These are phyloP conservation scores for Hirudo medicinalis DNA, from an alignment of 1,140 invertebrate species.

Conservation along the genomic window DNA sequence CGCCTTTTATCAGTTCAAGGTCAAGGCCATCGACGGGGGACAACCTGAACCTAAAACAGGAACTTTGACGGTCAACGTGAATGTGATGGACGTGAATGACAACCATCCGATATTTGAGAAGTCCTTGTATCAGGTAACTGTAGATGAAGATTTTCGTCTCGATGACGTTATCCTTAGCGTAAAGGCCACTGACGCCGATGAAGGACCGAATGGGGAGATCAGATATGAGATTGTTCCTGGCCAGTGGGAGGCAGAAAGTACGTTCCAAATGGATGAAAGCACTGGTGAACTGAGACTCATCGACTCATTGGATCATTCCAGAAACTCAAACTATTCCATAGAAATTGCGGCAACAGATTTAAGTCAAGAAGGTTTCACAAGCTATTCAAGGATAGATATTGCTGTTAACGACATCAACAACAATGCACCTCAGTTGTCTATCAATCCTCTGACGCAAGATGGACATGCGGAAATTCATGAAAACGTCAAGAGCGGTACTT, in stretches of 20 bases:
- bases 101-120: constrained; percentile 45
- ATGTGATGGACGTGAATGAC: constrained; percentile 69
- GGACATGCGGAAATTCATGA: constrained; percentile 4
- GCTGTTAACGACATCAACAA: constrained; percentile 21
- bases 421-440: constrained; percentile 14
- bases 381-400: not conserved
- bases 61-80: constrained; percentile 64
- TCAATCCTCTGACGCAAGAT: constrained; percentile 7
- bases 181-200: not conserved
- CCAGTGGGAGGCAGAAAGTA: constrained; percentile 19
- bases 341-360: constrained; percentile 29
- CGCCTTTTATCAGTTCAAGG: constrained; percentile 59
- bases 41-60: constrained; percentile 64
- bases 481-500: not conserved
- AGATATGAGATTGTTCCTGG: constrained; percentile 41
- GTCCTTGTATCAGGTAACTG: constrained; percentile 16
- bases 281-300: constrained; percentile 26
- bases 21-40: constrained; percentile 77
- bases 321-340: constrained; percentile 27
- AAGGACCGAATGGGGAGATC: constrained; percentile 47
- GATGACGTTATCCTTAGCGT: constrained; percentile 54
- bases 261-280: constrained; percentile 27
- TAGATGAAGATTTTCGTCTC: constrained; percentile 17
- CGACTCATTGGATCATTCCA: constrained; percentile 27
- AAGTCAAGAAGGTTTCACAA: constrained; percentile 9